Percentiles rank a stretch among this genome's conserved stretches.
These are phyloP conservation scores for Xiphophorus hellerii DNA, from an alignment of 2,113 vertebrate genomes.

Conservation along the genomic window DNA sequence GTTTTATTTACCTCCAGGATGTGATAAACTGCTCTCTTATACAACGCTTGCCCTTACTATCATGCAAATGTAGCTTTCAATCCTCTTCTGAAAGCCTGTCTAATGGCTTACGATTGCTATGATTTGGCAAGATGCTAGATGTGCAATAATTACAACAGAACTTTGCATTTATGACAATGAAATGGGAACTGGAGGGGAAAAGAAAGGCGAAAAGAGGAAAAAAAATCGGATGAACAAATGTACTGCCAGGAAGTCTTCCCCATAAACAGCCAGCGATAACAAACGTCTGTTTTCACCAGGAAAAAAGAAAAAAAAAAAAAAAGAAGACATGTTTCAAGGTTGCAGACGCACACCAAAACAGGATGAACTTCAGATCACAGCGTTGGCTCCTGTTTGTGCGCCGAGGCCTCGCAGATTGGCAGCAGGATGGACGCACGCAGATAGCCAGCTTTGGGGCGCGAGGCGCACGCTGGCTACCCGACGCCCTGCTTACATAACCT, in stretches of 20 bases:
- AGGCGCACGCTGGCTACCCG: slow-evolving; percentile 26
- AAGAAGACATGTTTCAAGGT: slow-evolving; percentile 75
- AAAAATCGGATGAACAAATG: slow-evolving; percentile 49
- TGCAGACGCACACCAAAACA: slow-evolving; percentile 76
- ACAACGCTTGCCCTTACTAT: background rate
- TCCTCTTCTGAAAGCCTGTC: background rate
- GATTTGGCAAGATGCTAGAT: background rate
- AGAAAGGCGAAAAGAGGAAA: slow-evolving; percentile 12
- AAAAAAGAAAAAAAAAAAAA: slow-evolving; percentile 31
- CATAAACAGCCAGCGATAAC: slow-evolving; percentile 64
- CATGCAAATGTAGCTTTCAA: background rate
- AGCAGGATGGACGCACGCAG: slow-evolving; percentile 67
- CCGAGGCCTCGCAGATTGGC: slow-evolving; percentile 63
- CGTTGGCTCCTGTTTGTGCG: slow-evolving; percentile 67
- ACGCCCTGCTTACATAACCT: slow-evolving; percentile 52
- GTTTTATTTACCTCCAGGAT: no score
- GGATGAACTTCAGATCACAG: slow-evolving; percentile 73
- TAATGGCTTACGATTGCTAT: background rate
- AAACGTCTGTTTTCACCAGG: slow-evolving; percentile 68
- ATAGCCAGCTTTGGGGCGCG: slow-evolving; percentile 17
- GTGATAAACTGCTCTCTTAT: background rate
- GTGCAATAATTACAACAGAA: no score
- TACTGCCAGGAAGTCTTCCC: slow-evolving; percentile 61
- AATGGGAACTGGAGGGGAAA: background rate
- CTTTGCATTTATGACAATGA: background rate